Percentiles rank a stretch among this genome's conserved stretches.
Evolutionary conservation across 2,113 vertebrate species (phyloP).

Genomic region (Aythya baeri): DNA sequence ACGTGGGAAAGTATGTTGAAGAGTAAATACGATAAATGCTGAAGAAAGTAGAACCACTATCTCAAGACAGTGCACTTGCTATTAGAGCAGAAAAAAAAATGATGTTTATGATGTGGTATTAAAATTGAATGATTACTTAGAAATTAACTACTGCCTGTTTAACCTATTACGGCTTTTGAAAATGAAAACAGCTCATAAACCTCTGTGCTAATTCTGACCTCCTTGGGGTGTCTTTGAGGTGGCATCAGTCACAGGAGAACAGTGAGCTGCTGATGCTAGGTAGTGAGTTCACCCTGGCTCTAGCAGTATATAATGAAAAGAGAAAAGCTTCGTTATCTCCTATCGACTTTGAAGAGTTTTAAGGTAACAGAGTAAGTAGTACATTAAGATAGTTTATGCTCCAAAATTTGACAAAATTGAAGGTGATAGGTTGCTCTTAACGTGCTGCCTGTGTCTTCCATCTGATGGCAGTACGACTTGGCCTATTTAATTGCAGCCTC

Average conservation of each 20-base stretch:
- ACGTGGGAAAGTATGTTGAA: neutral
- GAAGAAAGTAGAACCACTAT: neutral
- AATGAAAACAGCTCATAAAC: neutral
- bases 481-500: neutral
- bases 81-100: neutral
- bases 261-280: neutral
- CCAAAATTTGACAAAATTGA: neutral
- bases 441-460: neutral
- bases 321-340: neutral
- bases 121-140: neutral
- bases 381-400: neutral
- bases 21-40: neutral
- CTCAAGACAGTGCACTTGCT: neutral
- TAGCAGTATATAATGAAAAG: neutral
- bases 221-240: neutral
- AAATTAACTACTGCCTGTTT: neutral
- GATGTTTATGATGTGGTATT: neutral
- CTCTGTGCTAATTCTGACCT: neutral
- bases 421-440: neutral
- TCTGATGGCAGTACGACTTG: neutral
- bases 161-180: neutral
- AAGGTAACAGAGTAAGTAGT: neutral
- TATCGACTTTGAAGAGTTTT: neutral
- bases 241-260: neutral
- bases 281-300: neutral